Evolutionary conservation across 2,113 vertebrate genomes (phyloP).

Genomic region (Ancistrus triradiatus): DNA sequence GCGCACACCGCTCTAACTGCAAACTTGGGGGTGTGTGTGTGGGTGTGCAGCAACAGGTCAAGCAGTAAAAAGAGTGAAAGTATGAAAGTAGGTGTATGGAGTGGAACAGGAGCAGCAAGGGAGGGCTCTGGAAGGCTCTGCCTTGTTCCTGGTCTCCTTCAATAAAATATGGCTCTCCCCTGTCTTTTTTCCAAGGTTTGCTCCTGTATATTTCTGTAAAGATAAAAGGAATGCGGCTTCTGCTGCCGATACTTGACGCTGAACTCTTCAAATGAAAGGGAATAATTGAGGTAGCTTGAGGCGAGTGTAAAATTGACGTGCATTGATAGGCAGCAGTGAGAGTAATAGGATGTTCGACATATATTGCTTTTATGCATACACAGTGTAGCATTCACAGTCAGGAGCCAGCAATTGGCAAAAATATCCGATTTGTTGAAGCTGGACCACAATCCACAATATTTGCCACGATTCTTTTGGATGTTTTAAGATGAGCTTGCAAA

Average conservation of each 20-base stretch:
- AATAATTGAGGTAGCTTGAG: neutral
- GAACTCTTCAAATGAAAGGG: neutral
- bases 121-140: constrained; percentile 17
- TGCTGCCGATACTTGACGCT: neutral
- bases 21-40: constrained; percentile 43
- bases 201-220: constrained; percentile 9
- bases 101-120: constrained; percentile 12
- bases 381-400: no score
- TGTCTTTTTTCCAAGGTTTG: neutral
- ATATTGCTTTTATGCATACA: no score
- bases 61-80: constrained; percentile 24
- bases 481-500: no score
- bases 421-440: no score
- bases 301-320: neutral
- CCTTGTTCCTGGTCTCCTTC: constrained; percentile 41
- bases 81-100: constrained; percentile 24
- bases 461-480: no score
- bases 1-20: constrained; percentile 33
- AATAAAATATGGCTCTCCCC: constrained; percentile 44
- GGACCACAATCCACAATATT: no score
- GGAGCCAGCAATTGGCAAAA: no score
- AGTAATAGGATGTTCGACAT: no score
- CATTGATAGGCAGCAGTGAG: no score
- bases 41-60: constrained; percentile 62
- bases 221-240: constrained; percentile 18